These are phyloP conservation scores for Digitonthophagus gazella DNA, from an alignment of 2,888 invertebrate genomes.

Conservation along the genomic window DNA sequence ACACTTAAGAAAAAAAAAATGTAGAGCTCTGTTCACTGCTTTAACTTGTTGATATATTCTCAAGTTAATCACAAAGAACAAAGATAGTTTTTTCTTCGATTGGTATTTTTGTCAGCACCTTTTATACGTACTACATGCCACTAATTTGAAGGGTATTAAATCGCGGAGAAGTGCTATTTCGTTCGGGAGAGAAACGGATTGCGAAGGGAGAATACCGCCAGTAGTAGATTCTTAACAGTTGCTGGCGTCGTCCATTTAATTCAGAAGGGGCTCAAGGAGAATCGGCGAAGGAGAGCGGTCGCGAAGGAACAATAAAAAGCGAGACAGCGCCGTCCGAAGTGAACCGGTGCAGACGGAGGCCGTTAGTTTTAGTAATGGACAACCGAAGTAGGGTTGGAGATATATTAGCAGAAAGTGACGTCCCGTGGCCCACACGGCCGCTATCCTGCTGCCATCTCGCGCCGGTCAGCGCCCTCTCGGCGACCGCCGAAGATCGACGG, in stretches of 20 bases:
- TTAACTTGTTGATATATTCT: no score
- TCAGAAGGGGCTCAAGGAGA: neutral
- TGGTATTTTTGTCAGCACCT: neutral
- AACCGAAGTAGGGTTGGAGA: slow-evolving; percentile 32
- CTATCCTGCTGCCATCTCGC: slow-evolving; percentile 29
- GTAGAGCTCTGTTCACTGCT: no score
- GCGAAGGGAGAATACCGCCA: neutral
- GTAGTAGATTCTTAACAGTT: neutral
- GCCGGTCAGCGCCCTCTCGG: slow-evolving; percentile 28
- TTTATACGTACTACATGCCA: neutral
- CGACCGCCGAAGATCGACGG: neutral
- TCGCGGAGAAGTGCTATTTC: neutral
- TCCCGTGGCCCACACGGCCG: slow-evolving; percentile 28
- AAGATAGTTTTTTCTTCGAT: neutral
- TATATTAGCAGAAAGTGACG: slow-evolving; percentile 42
- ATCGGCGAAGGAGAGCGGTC: neutral
- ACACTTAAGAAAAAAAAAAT: no score
- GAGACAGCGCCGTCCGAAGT: neutral
- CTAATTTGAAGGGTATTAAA: neutral
- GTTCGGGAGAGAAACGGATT: neutral
- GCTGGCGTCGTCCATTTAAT: neutral
- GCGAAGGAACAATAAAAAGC: neutral
- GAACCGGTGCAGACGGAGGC: slow-evolving; percentile 40
- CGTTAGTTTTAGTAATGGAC: slow-evolving; percentile 29
- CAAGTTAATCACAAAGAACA: no score